A percentile compares a stretch with the other conserved stretches of the same genome.
Conservation (phyloP, 2,797 vertebrate genomes). For the Liparis tanakae region DNA sequence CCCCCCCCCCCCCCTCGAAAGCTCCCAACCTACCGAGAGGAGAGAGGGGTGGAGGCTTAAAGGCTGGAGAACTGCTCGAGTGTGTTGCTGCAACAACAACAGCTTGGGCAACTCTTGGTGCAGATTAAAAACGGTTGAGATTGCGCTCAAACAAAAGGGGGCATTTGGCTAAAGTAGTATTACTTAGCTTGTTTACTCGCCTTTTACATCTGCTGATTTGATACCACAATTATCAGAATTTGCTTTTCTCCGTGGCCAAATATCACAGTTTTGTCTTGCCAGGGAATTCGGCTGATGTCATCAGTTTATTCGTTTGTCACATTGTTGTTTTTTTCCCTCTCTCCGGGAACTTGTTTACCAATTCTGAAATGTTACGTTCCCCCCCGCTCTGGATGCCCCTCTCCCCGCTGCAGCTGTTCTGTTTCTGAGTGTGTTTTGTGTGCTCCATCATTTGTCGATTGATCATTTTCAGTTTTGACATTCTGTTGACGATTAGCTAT, state of each 20-base stretch:
- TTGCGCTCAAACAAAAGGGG: slow-evolving; percentile 57
- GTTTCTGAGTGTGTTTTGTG: slow-evolving; percentile 38
- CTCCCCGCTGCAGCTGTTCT: slow-evolving; percentile 33
- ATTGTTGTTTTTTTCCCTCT: slow-evolving; percentile 21
- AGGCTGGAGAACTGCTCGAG: slow-evolving; percentile 67
- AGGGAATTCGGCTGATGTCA: slow-evolving; percentile 47
- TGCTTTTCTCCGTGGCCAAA: slow-evolving; percentile 41
- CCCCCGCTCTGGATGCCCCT: slow-evolving; percentile 33
- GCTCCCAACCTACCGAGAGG: slow-evolving; percentile 66
- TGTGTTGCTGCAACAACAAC: slow-evolving; percentile 70
- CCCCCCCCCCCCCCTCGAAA: slow-evolving; percentile 38
- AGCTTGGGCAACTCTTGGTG: slow-evolving; percentile 70
- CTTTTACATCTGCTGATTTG: slow-evolving; percentile 64
- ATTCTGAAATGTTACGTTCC: slow-evolving; percentile 19
- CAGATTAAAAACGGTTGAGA: slow-evolving; percentile 70
- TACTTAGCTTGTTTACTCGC: slow-evolving; percentile 63
- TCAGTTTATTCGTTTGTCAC: slow-evolving; percentile 41
- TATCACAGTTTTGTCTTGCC: slow-evolving; percentile 39
- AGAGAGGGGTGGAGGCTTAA: slow-evolving; percentile 69
- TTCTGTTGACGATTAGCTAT: slow-evolving; percentile 55
- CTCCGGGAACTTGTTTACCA: slow-evolving; percentile 39
- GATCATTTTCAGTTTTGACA: slow-evolving; percentile 54
- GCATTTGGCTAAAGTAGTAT: slow-evolving; percentile 56
- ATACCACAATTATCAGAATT: slow-evolving; percentile 45
- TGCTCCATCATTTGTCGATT: slow-evolving; percentile 46